Conservation (phyloP, 2,113 vertebrate species). For the Martes martes region DNA sequence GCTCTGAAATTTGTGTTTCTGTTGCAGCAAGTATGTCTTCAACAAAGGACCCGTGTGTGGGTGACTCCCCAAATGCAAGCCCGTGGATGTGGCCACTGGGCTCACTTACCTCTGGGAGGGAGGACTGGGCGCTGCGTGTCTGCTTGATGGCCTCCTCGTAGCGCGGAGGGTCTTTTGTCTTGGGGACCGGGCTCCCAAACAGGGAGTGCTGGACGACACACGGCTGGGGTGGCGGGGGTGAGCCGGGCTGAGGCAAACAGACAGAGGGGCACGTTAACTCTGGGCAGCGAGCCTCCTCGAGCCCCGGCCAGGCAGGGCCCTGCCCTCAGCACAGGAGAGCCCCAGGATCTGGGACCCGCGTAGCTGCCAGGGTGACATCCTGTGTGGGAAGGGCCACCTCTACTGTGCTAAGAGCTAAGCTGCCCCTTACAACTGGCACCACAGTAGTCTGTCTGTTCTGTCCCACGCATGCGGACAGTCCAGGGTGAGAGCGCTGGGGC, state of each 20-base stretch:
- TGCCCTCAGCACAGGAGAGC: neutral
- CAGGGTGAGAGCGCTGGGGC: neutral
- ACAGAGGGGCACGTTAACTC: neutral
- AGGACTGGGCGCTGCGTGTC: slow-evolving; percentile 86
- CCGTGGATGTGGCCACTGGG: too few relatives aligned
- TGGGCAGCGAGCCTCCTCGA: too few relatives aligned
- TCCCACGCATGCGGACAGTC: too few relatives aligned
- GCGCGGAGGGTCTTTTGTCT: slow-evolving; percentile 93
- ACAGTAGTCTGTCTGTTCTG: neutral
- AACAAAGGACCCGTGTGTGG: neutral
- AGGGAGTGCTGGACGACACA: slow-evolving; percentile 85
- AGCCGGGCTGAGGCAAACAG: slow-evolving; percentile 79
- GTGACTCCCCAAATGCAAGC: neutral
- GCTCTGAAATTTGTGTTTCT: neutral
- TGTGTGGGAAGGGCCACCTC: neutral
- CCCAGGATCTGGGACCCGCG: neutral
- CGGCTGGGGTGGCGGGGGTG: slow-evolving; percentile 83
- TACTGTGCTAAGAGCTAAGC: neutral
- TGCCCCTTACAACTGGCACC: neutral
- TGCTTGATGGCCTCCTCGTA: slow-evolving; percentile 98
- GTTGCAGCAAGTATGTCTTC: neutral
- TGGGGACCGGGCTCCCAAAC: slow-evolving; percentile 84
- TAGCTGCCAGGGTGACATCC: neutral
- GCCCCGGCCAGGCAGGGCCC: neutral
- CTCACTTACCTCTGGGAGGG: slow-evolving; percentile 86